These are phyloP conservation scores for Oscarella lobularis DNA, from an alignment of 37 sponge, comb jelly and placozoan species.

Conservation along the genomic window DNA sequence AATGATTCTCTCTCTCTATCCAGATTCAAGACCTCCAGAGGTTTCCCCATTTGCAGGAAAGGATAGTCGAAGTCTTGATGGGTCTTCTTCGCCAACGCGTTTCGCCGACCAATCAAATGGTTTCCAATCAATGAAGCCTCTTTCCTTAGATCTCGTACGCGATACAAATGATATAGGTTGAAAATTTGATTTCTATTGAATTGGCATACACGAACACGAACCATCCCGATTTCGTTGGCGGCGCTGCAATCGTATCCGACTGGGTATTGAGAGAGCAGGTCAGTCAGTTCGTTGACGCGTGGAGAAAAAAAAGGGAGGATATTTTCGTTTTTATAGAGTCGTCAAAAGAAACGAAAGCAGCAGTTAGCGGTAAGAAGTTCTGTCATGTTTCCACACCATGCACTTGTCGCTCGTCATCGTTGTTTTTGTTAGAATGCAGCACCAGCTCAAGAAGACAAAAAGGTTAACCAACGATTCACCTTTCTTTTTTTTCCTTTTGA, in stretches of 20 bases:
- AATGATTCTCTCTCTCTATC: neutral
- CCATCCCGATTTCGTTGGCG: conserved; percentile 96
- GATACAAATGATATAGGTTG: conserved; percentile 33
- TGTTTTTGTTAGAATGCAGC: no score
- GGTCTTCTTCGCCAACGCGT: conserved; percentile 59
- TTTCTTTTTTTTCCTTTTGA: no score
- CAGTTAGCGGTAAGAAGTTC: no score
- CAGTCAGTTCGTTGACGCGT: no score
- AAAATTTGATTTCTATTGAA: conserved; percentile 84
- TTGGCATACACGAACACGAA: conserved; percentile 97
- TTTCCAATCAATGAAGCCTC: neutral
- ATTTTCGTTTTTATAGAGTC: no score
- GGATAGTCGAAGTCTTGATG: conserved; percentile 62
- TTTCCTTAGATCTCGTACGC: no score
- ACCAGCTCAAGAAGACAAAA: no score
- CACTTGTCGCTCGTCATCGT: no score
- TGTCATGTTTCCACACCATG: no score
- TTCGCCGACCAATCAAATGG: conserved; percentile 81
- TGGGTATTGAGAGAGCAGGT: neutral
- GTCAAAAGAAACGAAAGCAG: no score
- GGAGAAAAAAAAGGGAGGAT: no score
- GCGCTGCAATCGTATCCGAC: conserved; percentile 18
- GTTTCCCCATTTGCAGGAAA: conserved; percentile 70
- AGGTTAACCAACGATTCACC: no score
- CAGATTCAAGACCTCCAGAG: conserved; percentile 76